Conservation (phyloP, 2,797 vertebrate species). For the Pangasius larnaudii region DNA sequence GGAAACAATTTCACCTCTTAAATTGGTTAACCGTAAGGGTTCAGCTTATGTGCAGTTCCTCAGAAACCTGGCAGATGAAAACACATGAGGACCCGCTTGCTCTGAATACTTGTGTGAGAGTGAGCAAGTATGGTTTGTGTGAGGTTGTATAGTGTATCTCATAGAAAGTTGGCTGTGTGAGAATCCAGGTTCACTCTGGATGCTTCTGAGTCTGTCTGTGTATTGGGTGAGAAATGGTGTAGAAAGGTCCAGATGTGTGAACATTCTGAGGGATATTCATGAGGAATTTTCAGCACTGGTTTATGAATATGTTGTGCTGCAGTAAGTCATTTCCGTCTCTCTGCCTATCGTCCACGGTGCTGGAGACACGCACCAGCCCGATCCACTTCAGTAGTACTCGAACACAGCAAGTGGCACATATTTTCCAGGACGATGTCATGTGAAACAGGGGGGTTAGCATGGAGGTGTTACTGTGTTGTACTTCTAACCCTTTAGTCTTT, state of each 20-base stretch:
- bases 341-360: constrained; percentile 20
- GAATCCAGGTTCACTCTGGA: not conserved
- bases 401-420: constrained; percentile 24
- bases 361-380: constrained; percentile 20
- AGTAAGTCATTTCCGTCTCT: constrained; percentile 25
- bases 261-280: constrained; percentile 20
- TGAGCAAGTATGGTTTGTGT: not conserved
- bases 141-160: not conserved
- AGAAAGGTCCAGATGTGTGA: constrained; percentile 1
- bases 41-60: not conserved
- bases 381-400: not conserved
- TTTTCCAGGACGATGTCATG: constrained; percentile 43
- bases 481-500: constrained; percentile 14
- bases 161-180: not conserved
- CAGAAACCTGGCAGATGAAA: not conserved
- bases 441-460: constrained; percentile 7
- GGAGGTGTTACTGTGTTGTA: not conserved
- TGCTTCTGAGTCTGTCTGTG: not conserved
- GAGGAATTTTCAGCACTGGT: constrained; percentile 61
- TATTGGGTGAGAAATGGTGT: not conserved
- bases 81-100: not conserved
- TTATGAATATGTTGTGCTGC: constrained; percentile 45
- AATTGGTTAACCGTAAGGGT: not conserved
- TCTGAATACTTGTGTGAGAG: not conserved
- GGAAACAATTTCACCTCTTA: not conserved